These are phyloP conservation scores for Alentia gelatinosa DNA, from an alignment of 2,888 invertebrate genomes.

Conservation along the genomic window DNA sequence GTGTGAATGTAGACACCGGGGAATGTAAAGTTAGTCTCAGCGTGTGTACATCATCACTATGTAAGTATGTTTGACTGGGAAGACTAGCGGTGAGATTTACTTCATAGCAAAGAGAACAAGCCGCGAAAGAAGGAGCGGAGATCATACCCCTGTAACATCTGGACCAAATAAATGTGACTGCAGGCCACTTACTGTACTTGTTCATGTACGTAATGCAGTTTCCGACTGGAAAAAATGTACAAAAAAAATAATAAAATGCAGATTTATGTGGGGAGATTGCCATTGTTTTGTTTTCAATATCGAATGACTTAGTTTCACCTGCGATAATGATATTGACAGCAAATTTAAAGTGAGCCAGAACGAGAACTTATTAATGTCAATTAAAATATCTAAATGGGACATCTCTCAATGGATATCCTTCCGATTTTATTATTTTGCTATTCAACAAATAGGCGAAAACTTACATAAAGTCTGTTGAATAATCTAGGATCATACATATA, in stretches of 20 bases:
- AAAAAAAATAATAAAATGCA: slow-evolving; percentile 3
- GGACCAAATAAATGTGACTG: slow-evolving; percentile 7
- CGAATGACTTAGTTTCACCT: not conserved
- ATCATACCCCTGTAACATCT: not conserved
- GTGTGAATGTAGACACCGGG: slow-evolving; percentile 3
- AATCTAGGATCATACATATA: no score
- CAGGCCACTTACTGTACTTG: slow-evolving; percentile 10
- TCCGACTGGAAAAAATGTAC: not conserved
- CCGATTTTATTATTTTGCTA: no score
- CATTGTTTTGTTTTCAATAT: not conserved
- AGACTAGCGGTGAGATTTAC: not conserved
- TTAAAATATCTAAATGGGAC: no score
- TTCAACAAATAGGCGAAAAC: no score
- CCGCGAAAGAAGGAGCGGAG: not conserved
- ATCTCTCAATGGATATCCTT: no score
- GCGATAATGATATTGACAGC: not conserved
- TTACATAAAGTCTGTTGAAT: no score
- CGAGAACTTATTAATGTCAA: no score
- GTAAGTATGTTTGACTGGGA: not conserved
- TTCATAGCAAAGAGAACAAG: not conserved
- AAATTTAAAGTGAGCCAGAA: no score
- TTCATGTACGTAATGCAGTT: slow-evolving; percentile 23
- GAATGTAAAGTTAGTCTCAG: not conserved
- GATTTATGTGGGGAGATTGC: slow-evolving; percentile 17
- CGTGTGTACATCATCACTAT: not conserved